Evolutionary conservation across 2,113 vertebrate species (phyloP).

Genomic region (Ceuthmochares aereus): DNA sequence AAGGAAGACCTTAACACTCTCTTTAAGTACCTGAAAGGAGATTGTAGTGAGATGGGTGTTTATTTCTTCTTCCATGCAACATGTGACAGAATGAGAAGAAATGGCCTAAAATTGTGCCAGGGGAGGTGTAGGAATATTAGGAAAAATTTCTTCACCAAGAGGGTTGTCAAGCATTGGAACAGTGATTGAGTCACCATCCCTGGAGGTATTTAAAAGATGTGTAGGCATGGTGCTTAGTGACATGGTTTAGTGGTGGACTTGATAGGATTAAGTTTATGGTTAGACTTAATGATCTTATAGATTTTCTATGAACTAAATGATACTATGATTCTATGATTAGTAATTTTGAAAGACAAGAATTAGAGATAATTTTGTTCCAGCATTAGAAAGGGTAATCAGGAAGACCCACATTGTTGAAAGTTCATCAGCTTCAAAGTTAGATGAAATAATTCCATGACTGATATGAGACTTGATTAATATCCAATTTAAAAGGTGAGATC

Average conservation of each 20-base stretch:
- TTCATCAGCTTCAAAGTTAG: background rate
- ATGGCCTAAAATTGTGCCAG: rapidly evolving
- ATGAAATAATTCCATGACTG: background rate
- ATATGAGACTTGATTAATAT: background rate
- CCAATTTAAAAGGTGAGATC: background rate
- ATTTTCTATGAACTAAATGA: background rate
- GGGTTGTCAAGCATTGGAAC: rapidly evolving
- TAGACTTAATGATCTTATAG: rapidly evolving
- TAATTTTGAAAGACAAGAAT: background rate
- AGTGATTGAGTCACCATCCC: background rate
- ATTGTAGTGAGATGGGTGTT: rapidly evolving
- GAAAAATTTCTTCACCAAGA: background rate
- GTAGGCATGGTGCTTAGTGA: rapidly evolving
- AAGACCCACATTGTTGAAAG: background rate
- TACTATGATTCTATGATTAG: background rate
- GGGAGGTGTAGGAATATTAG: background rate
- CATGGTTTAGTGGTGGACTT: background rate
- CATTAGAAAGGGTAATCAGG: background rate
- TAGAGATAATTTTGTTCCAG: background rate
- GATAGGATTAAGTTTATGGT: background rate
- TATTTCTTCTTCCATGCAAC: background rate
- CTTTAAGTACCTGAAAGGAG: no score
- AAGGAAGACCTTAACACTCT: no score
- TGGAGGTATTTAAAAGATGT: rapidly evolving
- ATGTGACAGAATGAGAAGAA: background rate